A percentile compares a stretch with the other conserved stretches of the same genome.
These are phyloP conservation scores for Thelohanellus kitauei DNA, from an alignment of 30 jellyfish, hydroid and myxozoan species.

Conservation along the genomic window DNA sequence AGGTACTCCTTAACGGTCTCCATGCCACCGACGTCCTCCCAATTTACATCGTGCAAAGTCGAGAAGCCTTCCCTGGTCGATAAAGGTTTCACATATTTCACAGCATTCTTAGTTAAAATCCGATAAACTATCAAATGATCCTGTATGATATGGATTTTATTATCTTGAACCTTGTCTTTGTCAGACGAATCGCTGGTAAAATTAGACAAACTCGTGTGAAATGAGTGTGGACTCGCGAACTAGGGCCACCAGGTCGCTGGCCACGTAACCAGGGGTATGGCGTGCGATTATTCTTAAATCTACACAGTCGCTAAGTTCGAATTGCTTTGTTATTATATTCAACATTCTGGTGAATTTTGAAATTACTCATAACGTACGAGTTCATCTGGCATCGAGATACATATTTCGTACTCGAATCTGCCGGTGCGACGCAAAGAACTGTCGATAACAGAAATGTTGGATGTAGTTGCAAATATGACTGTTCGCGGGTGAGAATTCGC, in stretches of 20 bases:
- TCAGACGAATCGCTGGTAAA: background rate
- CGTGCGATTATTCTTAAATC: slow-evolving; percentile 22
- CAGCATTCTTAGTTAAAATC: slow-evolving; percentile 16
- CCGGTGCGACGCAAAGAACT: slow-evolving; percentile 95
- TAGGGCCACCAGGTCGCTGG: slow-evolving; percentile 71
- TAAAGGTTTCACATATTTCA: slow-evolving; percentile 53
- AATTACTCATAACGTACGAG: slow-evolving; percentile 32
- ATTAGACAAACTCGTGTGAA: background rate
- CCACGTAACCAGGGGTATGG: slow-evolving; percentile 89
- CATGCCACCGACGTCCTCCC: slow-evolving; percentile 89
- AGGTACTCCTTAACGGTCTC: slow-evolving; percentile 61
- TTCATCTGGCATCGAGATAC: slow-evolving; percentile 64
- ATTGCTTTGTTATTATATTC: slow-evolving; percentile 21
- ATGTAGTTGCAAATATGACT: slow-evolving; percentile 64
- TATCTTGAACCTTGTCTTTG: background rate
- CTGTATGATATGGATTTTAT: background rate
- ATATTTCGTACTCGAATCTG: slow-evolving; percentile 71
- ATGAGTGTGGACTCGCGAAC: slow-evolving; percentile 59
- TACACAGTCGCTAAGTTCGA: slow-evolving; percentile 19
- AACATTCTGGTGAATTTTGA: slow-evolving; percentile 15
- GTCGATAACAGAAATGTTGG: slow-evolving; percentile 62
- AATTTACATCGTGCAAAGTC: slow-evolving; percentile 64
- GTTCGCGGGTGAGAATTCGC: slow-evolving; percentile 47
- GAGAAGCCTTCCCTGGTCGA: slow-evolving; percentile 93
- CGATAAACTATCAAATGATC: background rate